Evolutionary conservation across 2,113 vertebrate genomes (phyloP).

Genomic region (Danionella cerebrum): DNA sequence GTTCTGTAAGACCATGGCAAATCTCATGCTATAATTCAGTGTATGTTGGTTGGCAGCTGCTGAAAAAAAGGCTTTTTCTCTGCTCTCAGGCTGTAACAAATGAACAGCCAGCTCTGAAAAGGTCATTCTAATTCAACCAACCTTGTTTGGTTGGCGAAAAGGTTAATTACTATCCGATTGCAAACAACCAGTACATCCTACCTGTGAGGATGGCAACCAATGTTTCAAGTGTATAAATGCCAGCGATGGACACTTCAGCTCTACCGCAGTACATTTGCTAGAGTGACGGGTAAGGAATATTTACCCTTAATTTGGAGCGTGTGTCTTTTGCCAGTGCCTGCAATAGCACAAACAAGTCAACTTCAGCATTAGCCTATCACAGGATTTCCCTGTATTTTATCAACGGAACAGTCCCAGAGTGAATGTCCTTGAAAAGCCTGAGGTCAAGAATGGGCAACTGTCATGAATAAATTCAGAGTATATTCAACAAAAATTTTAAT

Average conservation of each 20-base stretch:
- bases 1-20: too few relatives aligned
- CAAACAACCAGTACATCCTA: conserved; percentile 6
- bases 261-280: neutral
- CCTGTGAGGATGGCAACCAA: neutral
- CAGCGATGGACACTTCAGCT: neutral
- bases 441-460: conserved; percentile 43
- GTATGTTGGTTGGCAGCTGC: too few relatives aligned
- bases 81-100: neutral
- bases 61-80: neutral
- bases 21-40: too few relatives aligned
- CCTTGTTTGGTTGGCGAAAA: conserved; percentile 18
- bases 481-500: too few relatives aligned
- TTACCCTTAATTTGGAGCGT: conserved; percentile 57
- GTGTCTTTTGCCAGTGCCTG: conserved; percentile 60
- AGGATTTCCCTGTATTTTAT: too few relatives aligned
- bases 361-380: conserved; percentile 28
- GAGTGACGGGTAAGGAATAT: conserved; percentile 35
- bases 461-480: too few relatives aligned
- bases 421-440: neutral
- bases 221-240: neutral
- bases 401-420: neutral
- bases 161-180: conserved; percentile 11
- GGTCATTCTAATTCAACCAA: conserved; percentile 12
- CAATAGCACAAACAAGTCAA: conserved; percentile 56
- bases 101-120: conserved; percentile 18